Base-by-base conservation (phyloP, 2,888 invertebrate species). In the Toxonevra muliebris region DNA sequence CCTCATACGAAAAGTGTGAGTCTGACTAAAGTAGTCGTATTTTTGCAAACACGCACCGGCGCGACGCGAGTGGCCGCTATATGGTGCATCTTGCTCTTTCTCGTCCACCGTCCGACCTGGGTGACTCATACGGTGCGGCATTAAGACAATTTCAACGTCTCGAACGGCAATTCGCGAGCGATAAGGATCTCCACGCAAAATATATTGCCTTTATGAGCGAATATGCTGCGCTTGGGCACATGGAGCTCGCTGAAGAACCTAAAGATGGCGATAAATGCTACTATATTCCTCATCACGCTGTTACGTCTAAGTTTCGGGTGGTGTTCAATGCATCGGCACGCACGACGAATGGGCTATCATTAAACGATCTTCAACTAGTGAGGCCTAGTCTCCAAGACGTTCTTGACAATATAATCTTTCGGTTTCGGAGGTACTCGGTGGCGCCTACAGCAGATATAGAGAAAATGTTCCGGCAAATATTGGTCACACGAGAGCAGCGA, bases 211-310 rank as follows among this genome's bases (percentile, higher is more conserved):
- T 67, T 53, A 65, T 70, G 61, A 53, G 63, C 17, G 68, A 69
- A 59, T 69, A 66, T 48, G 17, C 5, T 4, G 52, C 19, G 3
- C 63, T 66, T 10, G 48, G 65, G 5, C 66, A 68, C n/a, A 70
- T 66, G 66, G 61, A 66, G 30, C 42, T 40, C 11, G 63, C 61
- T 19, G 54, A 53, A 55, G 59, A 53, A 65, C 59, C 60, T 40
- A 61, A 15, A 50, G 50, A 60, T 30, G 48, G 13, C 4, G 13
- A 11, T 7, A 15, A 48, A 8, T 19, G 48, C 13, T 60, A 50
- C 30, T 69, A 57, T 12, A 68, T 71, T 12, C 69, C 69, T 7
- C 70, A 69, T 60, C 69, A 70, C 17, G 64, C 69, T 2, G 68
- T 69, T 1, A 62, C 63, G 9, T 30, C 43, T 2, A 66, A 69